Percentiles rank a stretch among this genome's conserved stretches.
Conservation (phyloP, 2,113 vertebrate genomes). For the Bos javanicus region DNA sequence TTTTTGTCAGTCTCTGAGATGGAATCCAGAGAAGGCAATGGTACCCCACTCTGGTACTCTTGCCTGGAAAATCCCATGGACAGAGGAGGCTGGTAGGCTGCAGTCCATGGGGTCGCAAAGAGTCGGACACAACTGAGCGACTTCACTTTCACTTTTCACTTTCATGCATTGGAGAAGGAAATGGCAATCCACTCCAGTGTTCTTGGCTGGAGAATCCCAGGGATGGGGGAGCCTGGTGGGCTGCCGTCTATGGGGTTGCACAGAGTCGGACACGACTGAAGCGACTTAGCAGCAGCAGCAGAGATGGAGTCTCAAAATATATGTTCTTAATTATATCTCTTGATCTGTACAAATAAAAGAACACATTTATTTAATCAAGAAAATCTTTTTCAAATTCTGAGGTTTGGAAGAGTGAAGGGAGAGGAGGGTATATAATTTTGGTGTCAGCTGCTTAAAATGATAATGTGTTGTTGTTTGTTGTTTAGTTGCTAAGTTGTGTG, state of each 20-base stretch:
- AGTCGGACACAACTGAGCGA: too few relatives aligned
- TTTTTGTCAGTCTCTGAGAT: not conserved
- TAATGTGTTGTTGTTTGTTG: not conserved
- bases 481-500: not conserved
- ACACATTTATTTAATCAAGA: not conserved
- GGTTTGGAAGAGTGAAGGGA: not conserved
- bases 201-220: too few relatives aligned
- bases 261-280: too few relatives aligned
- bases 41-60: too few relatives aligned
- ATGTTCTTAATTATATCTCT: not conserved
- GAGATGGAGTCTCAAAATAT: not conserved
- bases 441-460: not conserved
- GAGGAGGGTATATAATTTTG: not conserved
- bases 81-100: too few relatives aligned
- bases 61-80: too few relatives aligned
- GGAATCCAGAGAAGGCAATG: not conserved
- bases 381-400: not conserved
- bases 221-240: too few relatives aligned
- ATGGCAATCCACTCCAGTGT: too few relatives aligned
- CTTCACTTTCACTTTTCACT: too few relatives aligned
- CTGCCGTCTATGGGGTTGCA: fast-evolving
- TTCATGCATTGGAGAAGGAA: too few relatives aligned
- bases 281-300: too few relatives aligned
- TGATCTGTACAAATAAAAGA: not conserved
- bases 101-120: too few relatives aligned